A percentile compares a stretch with the other conserved stretches of the same genome.
Conservation (phyloP, 2,888 invertebrate genomes). For the Cataglyphis albicans region DNA sequence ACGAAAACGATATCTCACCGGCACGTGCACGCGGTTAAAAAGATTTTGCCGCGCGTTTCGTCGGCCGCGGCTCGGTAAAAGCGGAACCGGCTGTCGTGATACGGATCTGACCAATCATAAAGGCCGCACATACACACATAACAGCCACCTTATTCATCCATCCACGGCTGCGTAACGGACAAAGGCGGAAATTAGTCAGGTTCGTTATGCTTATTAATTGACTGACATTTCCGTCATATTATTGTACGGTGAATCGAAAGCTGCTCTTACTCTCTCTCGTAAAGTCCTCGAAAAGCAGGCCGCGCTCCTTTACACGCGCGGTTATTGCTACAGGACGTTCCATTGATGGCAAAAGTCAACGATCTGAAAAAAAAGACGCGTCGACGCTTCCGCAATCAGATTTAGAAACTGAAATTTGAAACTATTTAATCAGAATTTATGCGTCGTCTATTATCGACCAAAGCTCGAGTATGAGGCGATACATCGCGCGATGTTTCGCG, state of each 20-base stretch:
- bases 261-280: constrained; percentile 61
- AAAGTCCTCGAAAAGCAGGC: constrained; percentile 69
- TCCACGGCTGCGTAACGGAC: constrained; percentile 76
- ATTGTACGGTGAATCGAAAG: constrained; percentile 80
- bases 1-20: constrained; percentile 70
- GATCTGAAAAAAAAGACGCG: constrained; percentile 36
- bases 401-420: background rate
- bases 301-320: constrained; percentile 8
- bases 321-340: constrained; percentile 22
- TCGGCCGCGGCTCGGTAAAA: constrained; percentile 79
- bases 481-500: constrained; percentile 72
- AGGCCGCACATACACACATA: constrained; percentile 79
- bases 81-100: constrained; percentile 86
- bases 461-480: constrained; percentile 63
- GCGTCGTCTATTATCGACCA: background rate
- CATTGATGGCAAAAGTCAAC: constrained; percentile 39
- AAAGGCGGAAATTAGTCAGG: constrained; percentile 86
- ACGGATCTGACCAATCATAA: constrained; percentile 86
- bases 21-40: constrained; percentile 84
- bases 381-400: constrained; percentile 12
- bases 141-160: constrained; percentile 84
- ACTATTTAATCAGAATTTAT: background rate
- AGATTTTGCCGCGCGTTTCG: constrained; percentile 82
- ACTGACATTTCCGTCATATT: constrained; percentile 86
- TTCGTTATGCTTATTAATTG: constrained; percentile 86